Conservation (phyloP, 1,140 invertebrate species). For the Hyles vespertilio region DNA sequence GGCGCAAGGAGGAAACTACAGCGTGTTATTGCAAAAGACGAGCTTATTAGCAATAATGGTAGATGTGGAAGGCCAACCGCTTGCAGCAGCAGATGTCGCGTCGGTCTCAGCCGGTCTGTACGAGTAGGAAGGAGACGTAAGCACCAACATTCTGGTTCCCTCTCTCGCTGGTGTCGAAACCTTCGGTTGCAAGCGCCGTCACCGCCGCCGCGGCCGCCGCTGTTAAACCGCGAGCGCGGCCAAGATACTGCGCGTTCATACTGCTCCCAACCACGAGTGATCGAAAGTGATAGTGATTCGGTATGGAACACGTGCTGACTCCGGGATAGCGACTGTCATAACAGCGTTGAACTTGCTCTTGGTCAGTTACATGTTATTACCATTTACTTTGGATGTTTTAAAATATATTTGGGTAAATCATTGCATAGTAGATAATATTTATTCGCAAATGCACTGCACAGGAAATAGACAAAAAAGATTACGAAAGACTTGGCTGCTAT, state of each 20-base stretch:
- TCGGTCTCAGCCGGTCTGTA: slow-evolving; percentile 27
- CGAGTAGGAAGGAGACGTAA: slow-evolving; percentile 37
- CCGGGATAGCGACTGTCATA: slow-evolving; percentile 11
- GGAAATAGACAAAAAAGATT: too few relatives aligned
- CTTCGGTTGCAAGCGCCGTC: slow-evolving; percentile 54
- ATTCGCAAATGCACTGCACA: too few relatives aligned
- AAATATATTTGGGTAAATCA: too few relatives aligned
- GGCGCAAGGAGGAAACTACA: slow-evolving; percentile 43
- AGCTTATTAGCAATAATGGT: slow-evolving; percentile 65
- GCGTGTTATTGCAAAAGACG: slow-evolving; percentile 53
- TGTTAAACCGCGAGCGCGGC: slow-evolving; percentile 7
- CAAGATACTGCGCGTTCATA: slow-evolving; percentile 12
- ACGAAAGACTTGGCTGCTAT: too few relatives aligned
- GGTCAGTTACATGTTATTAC: slow-evolving; percentile 26
- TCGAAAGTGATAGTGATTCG: slow-evolving; percentile 53
- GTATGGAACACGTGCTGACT: slow-evolving; percentile 9
- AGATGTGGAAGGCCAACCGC: slow-evolving; percentile 60
- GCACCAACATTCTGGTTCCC: slow-evolving; percentile 33
- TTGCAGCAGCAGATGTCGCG: slow-evolving; percentile 30
- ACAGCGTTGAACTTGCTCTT: slow-evolving; percentile 20
- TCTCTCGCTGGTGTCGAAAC: slow-evolving; percentile 55
- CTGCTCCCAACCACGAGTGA: slow-evolving; percentile 42
- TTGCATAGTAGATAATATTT: too few relatives aligned
- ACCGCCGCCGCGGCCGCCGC: slow-evolving; percentile 18
- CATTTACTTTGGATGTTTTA: too few relatives aligned